phyloP scores from a whole-genome alignment of 1,140 invertebrate species.

The Odontomachus brunneus region DNA sequence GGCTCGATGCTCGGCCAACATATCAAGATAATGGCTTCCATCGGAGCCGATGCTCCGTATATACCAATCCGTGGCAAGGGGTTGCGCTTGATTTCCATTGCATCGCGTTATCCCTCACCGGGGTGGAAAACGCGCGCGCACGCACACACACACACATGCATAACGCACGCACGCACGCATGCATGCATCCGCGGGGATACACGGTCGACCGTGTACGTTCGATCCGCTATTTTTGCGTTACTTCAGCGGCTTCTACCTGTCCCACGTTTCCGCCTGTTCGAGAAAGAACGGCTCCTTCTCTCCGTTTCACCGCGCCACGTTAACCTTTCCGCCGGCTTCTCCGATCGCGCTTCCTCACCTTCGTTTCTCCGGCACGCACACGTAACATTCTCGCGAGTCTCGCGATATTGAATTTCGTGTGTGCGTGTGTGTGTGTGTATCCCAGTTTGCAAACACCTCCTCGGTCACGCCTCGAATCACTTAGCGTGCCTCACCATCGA shows the following conservation, averaged over 20 bases:
- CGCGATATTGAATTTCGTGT: neutral
- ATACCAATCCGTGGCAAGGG: slow-evolving; percentile 75
- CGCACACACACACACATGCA: neutral
- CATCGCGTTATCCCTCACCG: slow-evolving; percentile 74
- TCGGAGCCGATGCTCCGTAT: slow-evolving; percentile 73
- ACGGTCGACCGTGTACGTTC: slow-evolving; percentile 29
- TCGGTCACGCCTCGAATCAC: too few species aligned
- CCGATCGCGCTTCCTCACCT: slow-evolving; percentile 18
- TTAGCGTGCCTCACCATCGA: too few species aligned
- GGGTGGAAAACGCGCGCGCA: slow-evolving; percentile 34
- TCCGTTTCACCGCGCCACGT: slow-evolving; percentile 12
- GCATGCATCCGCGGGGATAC: neutral
- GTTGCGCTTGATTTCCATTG: slow-evolving; percentile 79
- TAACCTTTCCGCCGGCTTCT: slow-evolving; percentile 26
- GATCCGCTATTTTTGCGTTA: slow-evolving; percentile 55
- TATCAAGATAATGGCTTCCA: slow-evolving; percentile 76
- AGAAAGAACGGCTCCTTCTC: slow-evolving; percentile 19
- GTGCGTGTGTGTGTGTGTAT: too few species aligned
- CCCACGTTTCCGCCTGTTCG: slow-evolving; percentile 20
- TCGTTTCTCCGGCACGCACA: slow-evolving; percentile 27
- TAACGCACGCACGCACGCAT: slow-evolving; percentile 1
- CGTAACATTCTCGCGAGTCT: slow-evolving; percentile 17
- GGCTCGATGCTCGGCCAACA: slow-evolving; percentile 74
- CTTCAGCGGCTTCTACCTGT: slow-evolving; percentile 42
- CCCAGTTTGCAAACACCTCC: too few species aligned